phyloP scores from a whole-genome alignment of 2,888 invertebrate species.

The Netelia inedita region DNA sequence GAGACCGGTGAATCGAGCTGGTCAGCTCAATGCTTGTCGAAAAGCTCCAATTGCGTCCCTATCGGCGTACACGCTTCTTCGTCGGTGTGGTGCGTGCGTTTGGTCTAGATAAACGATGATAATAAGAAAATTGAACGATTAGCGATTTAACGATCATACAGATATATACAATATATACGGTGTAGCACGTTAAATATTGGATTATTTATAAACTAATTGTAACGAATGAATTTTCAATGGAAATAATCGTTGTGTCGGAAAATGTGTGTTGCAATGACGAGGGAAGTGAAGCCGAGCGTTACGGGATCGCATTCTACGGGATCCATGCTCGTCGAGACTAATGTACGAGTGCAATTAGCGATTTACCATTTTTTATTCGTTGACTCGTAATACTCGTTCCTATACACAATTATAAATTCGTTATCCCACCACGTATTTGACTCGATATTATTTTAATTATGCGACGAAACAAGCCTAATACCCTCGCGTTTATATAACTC shows the following conservation, averaged over 20 bases:
- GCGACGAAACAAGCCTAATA: too few relatives aligned
- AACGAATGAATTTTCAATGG: slow-evolving; percentile 56
- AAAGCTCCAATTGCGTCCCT: slow-evolving; percentile 79
- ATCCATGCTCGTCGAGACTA: slow-evolving; percentile 44
- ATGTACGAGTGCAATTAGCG: neutral
- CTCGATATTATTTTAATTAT: too few relatives aligned
- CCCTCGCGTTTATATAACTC: neutral
- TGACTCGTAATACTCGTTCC: too few relatives aligned
- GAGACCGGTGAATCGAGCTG: slow-evolving; percentile 41
- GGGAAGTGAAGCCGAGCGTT: slow-evolving; percentile 34
- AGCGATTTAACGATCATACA: slow-evolving; percentile 53
- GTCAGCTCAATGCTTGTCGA: slow-evolving; percentile 77
- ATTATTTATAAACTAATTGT: slow-evolving; percentile 65
- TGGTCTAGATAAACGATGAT: slow-evolving; percentile 73
- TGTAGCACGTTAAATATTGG: slow-evolving; percentile 64
- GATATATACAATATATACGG: slow-evolving; percentile 43
- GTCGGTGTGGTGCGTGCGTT: slow-evolving; percentile 74
- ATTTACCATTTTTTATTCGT: neutral
- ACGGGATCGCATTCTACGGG: slow-evolving; percentile 48
- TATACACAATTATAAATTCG: too few relatives aligned
- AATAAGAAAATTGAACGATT: slow-evolving; percentile 60
- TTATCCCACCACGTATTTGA: too few relatives aligned
- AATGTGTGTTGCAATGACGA: slow-evolving; percentile 45
- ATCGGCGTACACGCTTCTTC: slow-evolving; percentile 70
- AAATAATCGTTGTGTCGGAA: slow-evolving; percentile 47